Base-by-base conservation (phyloP, 2,797 vertebrate genomes). In the Hapalemur alaotrensis region DNA sequence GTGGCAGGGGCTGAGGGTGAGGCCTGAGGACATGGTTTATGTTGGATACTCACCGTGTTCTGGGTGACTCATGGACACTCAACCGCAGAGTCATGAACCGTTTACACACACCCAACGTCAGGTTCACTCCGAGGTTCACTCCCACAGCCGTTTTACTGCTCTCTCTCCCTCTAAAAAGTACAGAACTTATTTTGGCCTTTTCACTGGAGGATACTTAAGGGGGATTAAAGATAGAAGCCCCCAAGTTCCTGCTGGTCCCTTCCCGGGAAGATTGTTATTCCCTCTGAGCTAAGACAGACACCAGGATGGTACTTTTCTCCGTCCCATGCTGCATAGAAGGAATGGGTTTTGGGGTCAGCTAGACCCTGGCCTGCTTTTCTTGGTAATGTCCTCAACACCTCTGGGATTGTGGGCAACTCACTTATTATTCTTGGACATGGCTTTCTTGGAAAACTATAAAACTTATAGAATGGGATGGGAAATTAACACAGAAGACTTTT, bases 1-100 rank as follows among this genome's bases (percentile, higher is more conserved):
- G 92, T 95, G 96, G 94, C 85, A 93, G 79, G 13, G 75, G 32
- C 69, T 83, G 65, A 92, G 97, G 96, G 96, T 91, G 97, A 97
- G 94, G 97, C 48, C 83, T 41, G 72, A 89, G 89, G 96, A 95
- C 85, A 83, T 92, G 91, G 96, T 97, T 97, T 43, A 84, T 88
- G 89, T 91, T 96, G 95, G 97, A 95, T 65, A 78, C 83, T 93
- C 17, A 18, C 54, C 0, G 48, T 69, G 70, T 92, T 93, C 96
- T 91, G 87, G 65, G 70, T 97, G 95, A 93, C 3, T 7, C 84
- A 93, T 92, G 79, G n/a, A 41, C 79, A 96, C 91, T 91, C 85
- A 95, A 15, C n/a, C 83, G 28, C 48, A 67, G 48, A 97, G 93
- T 82, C 88, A 89, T 94, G 93, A 94, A 84, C 97, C 48, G 23